phyloP scores from a whole-genome alignment of 2,888 invertebrate genomes.

The Bhutanitis thaidina region DNA sequence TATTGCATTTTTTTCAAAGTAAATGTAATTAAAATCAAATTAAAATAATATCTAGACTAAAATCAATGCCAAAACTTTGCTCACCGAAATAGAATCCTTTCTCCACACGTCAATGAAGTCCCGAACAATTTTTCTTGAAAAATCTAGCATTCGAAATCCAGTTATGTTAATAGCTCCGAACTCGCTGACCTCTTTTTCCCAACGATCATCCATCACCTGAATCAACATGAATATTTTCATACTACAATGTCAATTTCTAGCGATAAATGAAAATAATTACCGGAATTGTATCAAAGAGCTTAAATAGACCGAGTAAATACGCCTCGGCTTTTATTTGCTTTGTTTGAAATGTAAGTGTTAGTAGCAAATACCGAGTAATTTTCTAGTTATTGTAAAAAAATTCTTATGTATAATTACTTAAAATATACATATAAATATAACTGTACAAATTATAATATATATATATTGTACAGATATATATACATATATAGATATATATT shows the following conservation, averaged over 20 bases:
- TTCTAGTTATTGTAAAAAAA: no score
- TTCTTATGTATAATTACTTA: no score
- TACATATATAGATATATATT: no score
- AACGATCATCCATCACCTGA: slow-evolving; percentile 97
- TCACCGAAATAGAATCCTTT: slow-evolving; percentile 90
- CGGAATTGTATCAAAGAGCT: no score
- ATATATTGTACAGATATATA: no score
- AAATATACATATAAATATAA: no score
- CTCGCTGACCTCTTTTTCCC: slow-evolving; percentile 94
- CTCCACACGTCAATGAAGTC: slow-evolving; percentile 92
- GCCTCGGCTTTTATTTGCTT: neutral
- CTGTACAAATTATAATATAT: no score
- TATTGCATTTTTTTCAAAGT: neutral
- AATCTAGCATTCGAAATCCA: slow-evolving; percentile 95
- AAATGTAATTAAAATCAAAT: neutral
- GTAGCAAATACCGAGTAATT: neutral
- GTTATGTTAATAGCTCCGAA: slow-evolving; percentile 98
- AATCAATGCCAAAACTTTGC: slow-evolving; percentile 27
- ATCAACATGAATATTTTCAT: neutral
- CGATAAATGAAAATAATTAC: no score
- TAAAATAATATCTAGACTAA: neutral
- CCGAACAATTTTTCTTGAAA: slow-evolving; percentile 86
- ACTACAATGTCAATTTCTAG: no score
- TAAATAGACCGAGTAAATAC: no score
- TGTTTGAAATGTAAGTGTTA: neutral